A percentile compares a stretch with the other conserved stretches of the same genome.
These are phyloP conservation scores for Dendronephthya gigantea DNA, from an alignment of 64 coral and sea anemone species.

Conservation along the genomic window DNA sequence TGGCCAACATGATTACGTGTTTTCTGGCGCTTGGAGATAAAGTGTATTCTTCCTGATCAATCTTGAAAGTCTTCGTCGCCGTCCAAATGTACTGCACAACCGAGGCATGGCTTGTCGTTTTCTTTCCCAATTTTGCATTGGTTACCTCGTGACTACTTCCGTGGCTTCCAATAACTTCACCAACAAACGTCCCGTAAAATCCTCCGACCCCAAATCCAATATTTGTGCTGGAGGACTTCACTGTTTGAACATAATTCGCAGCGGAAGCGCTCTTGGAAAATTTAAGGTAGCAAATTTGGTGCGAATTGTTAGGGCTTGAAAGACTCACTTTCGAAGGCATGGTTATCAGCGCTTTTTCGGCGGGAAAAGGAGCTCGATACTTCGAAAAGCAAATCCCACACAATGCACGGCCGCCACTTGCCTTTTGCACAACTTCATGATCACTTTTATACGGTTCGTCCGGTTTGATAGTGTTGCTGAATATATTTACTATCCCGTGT, in stretches of 20 bases:
- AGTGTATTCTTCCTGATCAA: conserved; percentile 12
- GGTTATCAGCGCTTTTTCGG: background rate
- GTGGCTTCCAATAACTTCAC: background rate
- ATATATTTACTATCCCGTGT: background rate
- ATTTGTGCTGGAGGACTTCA: conserved; percentile 29
- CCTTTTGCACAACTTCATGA: conserved; percentile 20
- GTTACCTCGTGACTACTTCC: background rate
- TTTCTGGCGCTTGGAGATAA: conserved; percentile 22
- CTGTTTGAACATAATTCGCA: conserved; percentile 8
- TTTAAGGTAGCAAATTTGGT: conserved; percentile 10
- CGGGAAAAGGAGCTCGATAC: background rate
- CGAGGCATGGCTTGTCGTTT: conserved; percentile 5
- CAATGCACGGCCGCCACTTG: conserved; percentile 21
- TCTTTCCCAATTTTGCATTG: background rate
- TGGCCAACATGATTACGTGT: conserved; percentile 4
- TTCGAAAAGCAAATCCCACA: conserved; percentile 32
- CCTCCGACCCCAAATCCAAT: conserved; percentile 10
- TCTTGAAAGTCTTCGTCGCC: conserved; percentile 29
- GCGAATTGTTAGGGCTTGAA: background rate
- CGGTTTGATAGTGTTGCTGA: background rate
- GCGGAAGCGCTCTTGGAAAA: conserved; percentile 22
- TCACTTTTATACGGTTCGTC: conserved; percentile 15
- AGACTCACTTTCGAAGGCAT: conserved; percentile 25
- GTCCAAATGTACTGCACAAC: conserved; percentile 20
- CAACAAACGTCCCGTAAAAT: background rate